Conservation (phyloP, 2,113 vertebrate genomes). For the Sminthopsis crassicaudata region DNA sequence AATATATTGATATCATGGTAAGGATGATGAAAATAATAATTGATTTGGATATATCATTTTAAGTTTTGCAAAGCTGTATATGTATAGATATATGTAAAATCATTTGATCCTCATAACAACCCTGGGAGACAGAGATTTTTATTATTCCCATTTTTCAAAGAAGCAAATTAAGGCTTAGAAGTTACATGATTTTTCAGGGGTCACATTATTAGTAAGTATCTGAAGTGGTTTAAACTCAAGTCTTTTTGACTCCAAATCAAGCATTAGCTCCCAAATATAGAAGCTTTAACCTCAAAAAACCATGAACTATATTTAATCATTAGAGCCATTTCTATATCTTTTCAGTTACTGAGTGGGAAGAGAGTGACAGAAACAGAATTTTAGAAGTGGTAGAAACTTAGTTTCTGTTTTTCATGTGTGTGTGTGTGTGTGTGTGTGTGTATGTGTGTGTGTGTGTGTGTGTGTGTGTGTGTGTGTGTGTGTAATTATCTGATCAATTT, state of each 20-base stretch:
- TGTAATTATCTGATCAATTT: not conserved
- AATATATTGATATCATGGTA: not conserved
- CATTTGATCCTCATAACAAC: not conserved
- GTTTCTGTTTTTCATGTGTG: not conserved
- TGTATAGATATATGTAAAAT: not conserved
- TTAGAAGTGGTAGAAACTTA: not conserved
- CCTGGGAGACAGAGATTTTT: not conserved
- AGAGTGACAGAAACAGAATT: not conserved
- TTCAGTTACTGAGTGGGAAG: not conserved
- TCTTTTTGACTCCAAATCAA: not conserved
- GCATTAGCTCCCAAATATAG: not conserved
- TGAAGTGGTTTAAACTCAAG: not conserved
- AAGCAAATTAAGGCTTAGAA: not conserved
- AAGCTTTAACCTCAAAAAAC: not conserved
- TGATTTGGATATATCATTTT: not conserved
- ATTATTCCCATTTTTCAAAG: not conserved
- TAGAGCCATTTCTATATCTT: not conserved
- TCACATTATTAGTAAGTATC: not conserved
- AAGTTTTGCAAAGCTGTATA: not conserved
- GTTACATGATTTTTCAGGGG: not conserved
- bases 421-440: too few species aligned
- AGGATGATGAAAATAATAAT: not conserved
- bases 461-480: too few species aligned
- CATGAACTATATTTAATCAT: not conserved
- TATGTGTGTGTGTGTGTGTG: too few species aligned